Conservation (phyloP, 2,888 invertebrate genomes). For the Sminthurides aquaticus region DNA sequence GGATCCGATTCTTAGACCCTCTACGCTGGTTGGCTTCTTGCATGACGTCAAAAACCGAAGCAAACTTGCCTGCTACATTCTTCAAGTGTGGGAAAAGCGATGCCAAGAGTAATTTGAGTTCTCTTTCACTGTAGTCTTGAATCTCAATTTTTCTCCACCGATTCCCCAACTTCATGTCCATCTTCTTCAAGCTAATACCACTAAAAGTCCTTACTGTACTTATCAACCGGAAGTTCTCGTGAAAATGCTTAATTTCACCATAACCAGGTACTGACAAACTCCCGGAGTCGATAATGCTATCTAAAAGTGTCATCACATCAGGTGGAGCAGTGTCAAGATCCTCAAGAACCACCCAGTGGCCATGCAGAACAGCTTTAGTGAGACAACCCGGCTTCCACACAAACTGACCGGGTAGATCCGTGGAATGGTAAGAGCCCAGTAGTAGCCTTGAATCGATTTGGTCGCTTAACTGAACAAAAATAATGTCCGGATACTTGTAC, state of each 20-base stretch:
- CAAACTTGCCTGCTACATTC: constrained; percentile 29
- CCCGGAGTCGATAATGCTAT: constrained; percentile 74
- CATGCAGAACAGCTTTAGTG: constrained; percentile 55
- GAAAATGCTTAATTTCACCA: constrained; percentile 63
- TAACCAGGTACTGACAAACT: constrained; percentile 80
- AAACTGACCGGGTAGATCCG: constrained; percentile 95
- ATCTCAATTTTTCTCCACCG: constrained; percentile 66
- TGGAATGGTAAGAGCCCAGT: constrained; percentile 86
- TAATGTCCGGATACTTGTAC: constrained; percentile 51
- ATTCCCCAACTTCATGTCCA: constrained; percentile 18
- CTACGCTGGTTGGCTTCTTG: constrained; percentile 17
- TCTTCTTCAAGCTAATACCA: constrained; percentile 10
- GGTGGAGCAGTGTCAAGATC: constrained; percentile 90
- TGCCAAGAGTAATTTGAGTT: constrained; percentile 53
- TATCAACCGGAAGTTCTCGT: constrained; percentile 85
- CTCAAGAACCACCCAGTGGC: constrained; percentile 87
- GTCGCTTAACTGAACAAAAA: constrained; percentile 90
- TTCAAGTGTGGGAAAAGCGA: constrained; percentile 27
- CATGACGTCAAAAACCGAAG: constrained; percentile 31
- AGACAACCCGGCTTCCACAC: constrained; percentile 92
- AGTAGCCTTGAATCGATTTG: constrained; percentile 94
- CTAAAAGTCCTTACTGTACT: constrained; percentile 55
- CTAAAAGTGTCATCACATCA: constrained; percentile 82
- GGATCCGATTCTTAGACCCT: constrained; percentile 19
- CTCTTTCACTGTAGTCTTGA: constrained; percentile 65